Evolutionary conservation across 1,140 invertebrate species (phyloP).

Genomic region (Drosophila auraria): DNA sequence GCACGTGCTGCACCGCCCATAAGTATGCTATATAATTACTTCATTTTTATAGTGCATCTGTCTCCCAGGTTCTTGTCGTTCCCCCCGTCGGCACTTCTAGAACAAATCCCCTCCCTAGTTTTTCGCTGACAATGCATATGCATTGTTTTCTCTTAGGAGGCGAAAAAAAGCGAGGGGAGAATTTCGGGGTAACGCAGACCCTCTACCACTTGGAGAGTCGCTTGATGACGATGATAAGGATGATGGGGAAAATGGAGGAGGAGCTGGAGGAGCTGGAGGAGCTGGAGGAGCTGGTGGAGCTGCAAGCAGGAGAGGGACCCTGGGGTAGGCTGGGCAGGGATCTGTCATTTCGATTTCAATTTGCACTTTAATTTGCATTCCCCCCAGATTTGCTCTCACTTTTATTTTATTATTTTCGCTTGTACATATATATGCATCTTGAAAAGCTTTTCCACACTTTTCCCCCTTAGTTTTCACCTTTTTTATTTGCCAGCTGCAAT

Average conservation of each 20-base stretch:
- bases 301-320: background rate
- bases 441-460: constrained; percentile 13
- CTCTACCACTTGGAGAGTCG: constrained; percentile 11
- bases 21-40: constrained; percentile 73
- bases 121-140: constrained; percentile 72
- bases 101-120: constrained; percentile 38
- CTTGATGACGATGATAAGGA: constrained; percentile 13
- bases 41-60: constrained; percentile 73
- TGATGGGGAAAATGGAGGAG: background rate
- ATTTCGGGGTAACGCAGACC: constrained; percentile 3
- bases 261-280: background rate
- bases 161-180: background rate
- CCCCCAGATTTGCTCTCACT: constrained; percentile 25
- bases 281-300: background rate
- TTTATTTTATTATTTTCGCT: constrained; percentile 32
- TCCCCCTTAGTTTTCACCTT: constrained; percentile 4
- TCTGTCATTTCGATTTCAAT: constrained; percentile 48
- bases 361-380: constrained; percentile 48
- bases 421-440: constrained; percentile 1
- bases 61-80: constrained; percentile 16
- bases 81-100: constrained; percentile 1
- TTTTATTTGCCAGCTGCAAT: constrained; percentile 20
- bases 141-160: constrained; percentile 21
- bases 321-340: constrained; percentile 27
- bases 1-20: constrained; percentile 64